Base-by-base conservation (phyloP, 1,140 invertebrate species). In the Drosophila littoralis region DNA sequence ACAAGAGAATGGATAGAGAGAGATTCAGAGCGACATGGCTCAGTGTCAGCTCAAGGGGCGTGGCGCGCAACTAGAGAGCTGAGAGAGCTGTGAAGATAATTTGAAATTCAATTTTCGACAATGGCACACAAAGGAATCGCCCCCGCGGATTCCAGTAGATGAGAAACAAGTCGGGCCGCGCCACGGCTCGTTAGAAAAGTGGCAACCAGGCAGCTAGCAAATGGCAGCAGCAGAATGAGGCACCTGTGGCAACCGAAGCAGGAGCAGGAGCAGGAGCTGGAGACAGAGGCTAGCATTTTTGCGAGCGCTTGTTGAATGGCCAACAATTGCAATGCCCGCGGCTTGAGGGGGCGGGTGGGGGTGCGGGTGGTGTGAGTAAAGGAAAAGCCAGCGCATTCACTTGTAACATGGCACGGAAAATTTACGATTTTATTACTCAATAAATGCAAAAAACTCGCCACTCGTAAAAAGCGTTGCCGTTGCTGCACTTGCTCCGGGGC, bases 371-470 rank as follows among this genome's bases (percentile, higher is more conserved):
- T 22, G 22, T 22, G 22, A 22, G 12, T 8, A 42, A 38, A 42
- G 32, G 33, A 17, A 51, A 28, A 48, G 68, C 38, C 50, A 68
- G 75, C 68, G 77, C 74, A 74, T 77, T 77, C 67, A 77, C 75
- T 77, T 75, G 77, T 77, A 79, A 77, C 76, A 57, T 61, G 54
- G 75, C 78, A 77, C 42, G 57, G 73, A 70, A 89, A 89, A 89
- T 89, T 89, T 89, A 89, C 84, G 84, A 89, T 89, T 89, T 89
- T 89, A 89, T 89, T 88, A 89, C 84, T 89, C 84, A 89, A 89
- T 89, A 89, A 89, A 89, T 89, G 84, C 84, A 89, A 89, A 77
- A 89, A 83, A 83, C 76, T 79, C 67, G 67, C 61, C 77, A 89
- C 80, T 89, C 77, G 84, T 78, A 88, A 80, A 81, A 76, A 58